Conservation (phyloP, 2,797 vertebrate species). For the Staurois parvus region DNA sequence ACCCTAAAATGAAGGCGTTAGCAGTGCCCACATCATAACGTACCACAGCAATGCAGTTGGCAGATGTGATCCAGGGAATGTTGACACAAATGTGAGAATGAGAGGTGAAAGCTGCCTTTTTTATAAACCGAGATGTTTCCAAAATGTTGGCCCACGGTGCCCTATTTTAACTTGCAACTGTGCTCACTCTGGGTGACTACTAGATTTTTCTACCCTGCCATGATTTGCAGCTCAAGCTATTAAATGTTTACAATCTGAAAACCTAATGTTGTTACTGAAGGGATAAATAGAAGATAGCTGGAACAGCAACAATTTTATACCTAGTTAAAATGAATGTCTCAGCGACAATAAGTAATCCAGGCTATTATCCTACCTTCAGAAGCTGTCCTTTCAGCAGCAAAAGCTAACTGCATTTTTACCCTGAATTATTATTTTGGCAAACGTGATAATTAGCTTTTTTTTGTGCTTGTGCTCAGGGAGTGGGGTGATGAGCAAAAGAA, state of each 20-base stretch:
- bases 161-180: neutral
- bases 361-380: neutral
- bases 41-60: slow-evolving; percentile 41
- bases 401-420: neutral
- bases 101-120: slow-evolving; percentile 38
- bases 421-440: neutral
- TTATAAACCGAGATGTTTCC: slow-evolving; percentile 13
- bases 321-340: neutral
- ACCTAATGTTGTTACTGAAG: slow-evolving; percentile 4
- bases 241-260: neutral
- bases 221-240: neutral
- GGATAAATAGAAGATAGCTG: slow-evolving; percentile 9
- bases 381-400: neutral
- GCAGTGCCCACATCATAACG: slow-evolving; percentile 47
- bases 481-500: neutral
- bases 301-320: slow-evolving; percentile 3
- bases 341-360: neutral
- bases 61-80: slow-evolving; percentile 44
- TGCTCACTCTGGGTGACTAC: neutral
- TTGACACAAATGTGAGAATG: slow-evolving; percentile 40
- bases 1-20: slow-evolving; percentile 45
- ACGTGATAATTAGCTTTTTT: neutral
- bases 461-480: neutral
- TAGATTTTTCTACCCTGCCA: neutral
- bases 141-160: slow-evolving; percentile 1